phyloP scores from a whole-genome alignment of 2,888 invertebrate genomes.

The Hartigia nigra region DNA sequence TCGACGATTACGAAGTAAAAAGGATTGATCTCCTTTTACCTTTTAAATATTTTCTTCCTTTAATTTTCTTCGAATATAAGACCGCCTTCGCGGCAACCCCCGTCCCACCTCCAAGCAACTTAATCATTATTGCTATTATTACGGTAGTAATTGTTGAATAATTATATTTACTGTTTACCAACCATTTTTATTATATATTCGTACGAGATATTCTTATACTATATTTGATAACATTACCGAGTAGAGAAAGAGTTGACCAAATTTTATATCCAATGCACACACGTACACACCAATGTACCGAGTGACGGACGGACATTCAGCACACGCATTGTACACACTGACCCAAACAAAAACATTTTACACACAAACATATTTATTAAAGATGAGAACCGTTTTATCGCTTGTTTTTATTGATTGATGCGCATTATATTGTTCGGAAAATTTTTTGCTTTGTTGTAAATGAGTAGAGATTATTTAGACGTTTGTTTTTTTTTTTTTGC shows the following conservation, averaged over 20 bases:
- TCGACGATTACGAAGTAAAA: neutral
- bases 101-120: slow-evolving; percentile 42
- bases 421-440: slow-evolving; percentile 29
- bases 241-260: slow-evolving; percentile 48
- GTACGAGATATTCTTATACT: slow-evolving; percentile 52
- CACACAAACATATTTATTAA: slow-evolving; percentile 26
- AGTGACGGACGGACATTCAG: slow-evolving; percentile 15
- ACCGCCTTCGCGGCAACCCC: slow-evolving; percentile 27
- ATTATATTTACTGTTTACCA: slow-evolving; percentile 60
- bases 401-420: slow-evolving; percentile 41
- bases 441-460: slow-evolving; percentile 46
- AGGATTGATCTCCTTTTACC: neutral
- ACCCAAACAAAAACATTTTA: neutral
- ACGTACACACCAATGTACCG: slow-evolving; percentile 28
- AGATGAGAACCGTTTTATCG: slow-evolving; percentile 32
- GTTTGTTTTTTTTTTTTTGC: slow-evolving; percentile 22
- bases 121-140: slow-evolving; percentile 53
- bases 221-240: slow-evolving; percentile 46
- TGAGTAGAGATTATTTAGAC: slow-evolving; percentile 47
- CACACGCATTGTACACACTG: slow-evolving; percentile 1
- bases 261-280: slow-evolving; percentile 41
- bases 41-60: slow-evolving; percentile 2
- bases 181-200: slow-evolving; percentile 49
- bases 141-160: slow-evolving; percentile 59
- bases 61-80: slow-evolving; percentile 26